Conservation (phyloP, 2,113 vertebrate genomes). For the Hemibagrus wyckioides region DNA sequence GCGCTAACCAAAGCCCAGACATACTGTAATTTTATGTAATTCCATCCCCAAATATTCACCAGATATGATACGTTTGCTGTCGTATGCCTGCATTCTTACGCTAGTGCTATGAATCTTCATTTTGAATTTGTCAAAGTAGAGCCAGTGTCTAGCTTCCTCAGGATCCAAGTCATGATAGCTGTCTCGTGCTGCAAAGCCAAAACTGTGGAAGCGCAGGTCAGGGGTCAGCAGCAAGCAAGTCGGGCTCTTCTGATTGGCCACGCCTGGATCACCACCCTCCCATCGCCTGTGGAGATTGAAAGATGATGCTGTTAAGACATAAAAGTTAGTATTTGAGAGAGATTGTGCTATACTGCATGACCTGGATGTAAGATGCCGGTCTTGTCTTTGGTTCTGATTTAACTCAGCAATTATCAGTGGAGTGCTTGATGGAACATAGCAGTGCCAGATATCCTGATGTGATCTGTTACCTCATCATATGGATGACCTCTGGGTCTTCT, state of each 20-base stretch:
- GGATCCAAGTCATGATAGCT: constrained; percentile 94
- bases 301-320: constrained; percentile 22
- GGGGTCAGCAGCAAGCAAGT: constrained; percentile 92
- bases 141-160: constrained; percentile 89
- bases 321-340: not conserved
- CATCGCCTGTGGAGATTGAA: constrained; percentile 80
- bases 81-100: constrained; percentile 65
- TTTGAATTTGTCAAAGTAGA: constrained; percentile 98
- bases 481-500: constrained; percentile 89
- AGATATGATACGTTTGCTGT: not conserved
- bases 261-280: constrained; percentile 94
- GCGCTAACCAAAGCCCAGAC: not conserved
- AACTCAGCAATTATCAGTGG: not conserved
- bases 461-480: constrained; percentile 90
- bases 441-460: not conserved
- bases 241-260: constrained; percentile 97
- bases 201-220: constrained; percentile 89
- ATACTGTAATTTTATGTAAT: not conserved
- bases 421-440: not conserved
- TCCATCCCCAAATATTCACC: not conserved
- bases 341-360: not conserved
- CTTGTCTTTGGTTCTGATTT: not conserved
- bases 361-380: not conserved
- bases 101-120: constrained; percentile 97
- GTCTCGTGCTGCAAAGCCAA: constrained; percentile 91